Evolutionary conservation across 2,113 vertebrate genomes (phyloP).

Genomic region (Oriolus oriolus): DNA sequence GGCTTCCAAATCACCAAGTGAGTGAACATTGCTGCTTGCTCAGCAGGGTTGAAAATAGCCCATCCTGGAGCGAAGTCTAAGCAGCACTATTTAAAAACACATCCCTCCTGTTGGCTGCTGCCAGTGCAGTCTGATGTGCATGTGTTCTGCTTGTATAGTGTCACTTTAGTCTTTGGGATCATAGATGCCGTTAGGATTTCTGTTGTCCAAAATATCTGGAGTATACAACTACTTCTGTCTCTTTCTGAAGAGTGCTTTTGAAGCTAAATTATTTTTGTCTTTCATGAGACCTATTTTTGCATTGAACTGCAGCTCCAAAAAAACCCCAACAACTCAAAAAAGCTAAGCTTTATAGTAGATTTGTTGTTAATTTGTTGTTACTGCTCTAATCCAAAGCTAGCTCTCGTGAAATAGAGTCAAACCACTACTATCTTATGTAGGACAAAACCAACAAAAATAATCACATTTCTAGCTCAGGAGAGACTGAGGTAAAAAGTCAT

Average conservation of each 20-base stretch:
- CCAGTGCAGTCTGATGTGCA: not conserved
- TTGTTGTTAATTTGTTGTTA: not conserved
- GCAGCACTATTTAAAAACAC: not conserved
- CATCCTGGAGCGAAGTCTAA: not conserved
- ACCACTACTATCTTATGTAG: not conserved
- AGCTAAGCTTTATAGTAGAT: not conserved
- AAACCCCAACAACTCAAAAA: not conserved
- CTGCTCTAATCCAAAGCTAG: not conserved
- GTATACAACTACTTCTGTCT: not conserved
- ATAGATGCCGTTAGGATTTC: not conserved
- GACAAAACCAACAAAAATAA: not conserved
- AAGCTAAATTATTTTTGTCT: not conserved
- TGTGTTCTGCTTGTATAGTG: not conserved
- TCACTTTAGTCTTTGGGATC: not conserved
- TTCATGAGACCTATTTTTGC: not conserved
- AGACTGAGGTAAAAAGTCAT: not conserved
- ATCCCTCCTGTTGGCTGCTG: not conserved
- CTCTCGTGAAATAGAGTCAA: not conserved
- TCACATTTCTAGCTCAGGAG: not conserved
- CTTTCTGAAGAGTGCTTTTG: not conserved
- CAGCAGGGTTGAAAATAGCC: not conserved
- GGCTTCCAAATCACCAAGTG: not conserved
- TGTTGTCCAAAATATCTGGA: not conserved
- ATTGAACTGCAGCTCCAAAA: not conserved
- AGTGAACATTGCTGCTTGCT: not conserved